Base-by-base conservation (phyloP, 2,113 vertebrate genomes). In the Muscicapa adusta region DNA sequence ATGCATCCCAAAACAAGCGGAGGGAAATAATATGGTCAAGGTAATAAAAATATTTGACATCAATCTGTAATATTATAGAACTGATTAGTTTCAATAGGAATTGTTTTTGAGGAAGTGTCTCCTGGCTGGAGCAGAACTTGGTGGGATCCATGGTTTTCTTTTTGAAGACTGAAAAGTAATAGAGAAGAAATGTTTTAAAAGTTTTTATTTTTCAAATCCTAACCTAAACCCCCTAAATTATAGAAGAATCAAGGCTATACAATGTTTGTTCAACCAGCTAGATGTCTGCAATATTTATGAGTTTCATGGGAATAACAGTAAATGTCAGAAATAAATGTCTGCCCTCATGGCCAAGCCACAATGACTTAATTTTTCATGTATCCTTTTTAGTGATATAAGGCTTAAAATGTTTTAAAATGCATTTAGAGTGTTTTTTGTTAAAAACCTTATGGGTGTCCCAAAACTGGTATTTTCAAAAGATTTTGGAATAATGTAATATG, bases 391-490 rank as follows among this genome's bases (percentile, higher is more conserved):
- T 31, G 28, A 45, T 73, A 40, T 9, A 87, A 86, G 17, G 12
- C 48, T 75, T 28, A 62, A 88, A 78, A 28, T 54, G 2, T 45
- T 84, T 81, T 47, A 25, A 85, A 87, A 81, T 58, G 29, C 18
- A 67, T 75, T 91, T 85, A 51, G 48, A 51, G 12, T 5, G 11
- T 72, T 93, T 25, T 89, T 78, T 94, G 34, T 75, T 82, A 74
- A 66, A 90, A 85, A 54, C 12, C 8, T 58, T 85, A 16, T 28
- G n/a, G 17, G 14, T 58, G 33, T 51, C 45, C 62, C 40, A 73
- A 91, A 76, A 19, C 19, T 40, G 24, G 6, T 78, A n/a, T 90
- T 93, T 95, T 93, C 58, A 68, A 72, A 90, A 88, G 75, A 50
- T 76, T 90, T 48, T 73, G 45, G 45, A 85, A 91, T 85, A 47